Percentiles rank a stretch among this genome's conserved stretches.
phyloP scores from a whole-genome alignment of 2,888 invertebrate genomes.

The Alviniconcha strummeri region DNA sequence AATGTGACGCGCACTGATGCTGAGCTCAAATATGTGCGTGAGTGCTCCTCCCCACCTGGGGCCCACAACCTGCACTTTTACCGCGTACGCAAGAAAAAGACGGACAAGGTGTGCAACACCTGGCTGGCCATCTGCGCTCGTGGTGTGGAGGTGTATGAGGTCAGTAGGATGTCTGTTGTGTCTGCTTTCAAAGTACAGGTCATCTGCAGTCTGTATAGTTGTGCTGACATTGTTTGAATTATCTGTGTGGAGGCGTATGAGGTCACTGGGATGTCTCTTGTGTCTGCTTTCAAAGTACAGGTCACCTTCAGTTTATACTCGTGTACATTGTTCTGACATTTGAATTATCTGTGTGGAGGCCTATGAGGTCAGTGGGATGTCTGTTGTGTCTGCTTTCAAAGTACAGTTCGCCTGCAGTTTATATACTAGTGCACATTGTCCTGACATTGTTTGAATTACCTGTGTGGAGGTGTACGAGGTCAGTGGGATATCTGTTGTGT shows the following conservation, averaged over 20 bases:
- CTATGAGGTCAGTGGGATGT: background rate
- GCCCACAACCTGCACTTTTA: constrained; percentile 92
- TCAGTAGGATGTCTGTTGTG: constrained; percentile 50
- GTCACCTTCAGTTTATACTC: too few species aligned
- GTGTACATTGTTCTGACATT: too few species aligned
- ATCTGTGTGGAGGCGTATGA: background rate
- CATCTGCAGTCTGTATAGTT: background rate
- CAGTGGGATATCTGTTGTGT: background rate
- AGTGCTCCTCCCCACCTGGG: constrained; percentile 87
- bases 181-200: background rate
- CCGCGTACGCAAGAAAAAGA: constrained; percentile 78
- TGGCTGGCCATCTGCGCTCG: constrained; percentile 94
- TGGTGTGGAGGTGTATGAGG: constrained; percentile 90
- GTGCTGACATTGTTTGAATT: background rate
- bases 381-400: background rate
- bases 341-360: too few species aligned
- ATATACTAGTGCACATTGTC: background rate
- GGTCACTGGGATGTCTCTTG: background rate
- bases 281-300: background rate
- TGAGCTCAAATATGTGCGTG: constrained; percentile 90
- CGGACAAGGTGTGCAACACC: constrained; percentile 80
- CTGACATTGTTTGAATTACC: background rate
- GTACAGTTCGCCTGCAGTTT: background rate
- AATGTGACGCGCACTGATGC: constrained; percentile 88
- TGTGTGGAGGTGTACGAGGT: background rate